A percentile compares a stretch with the other conserved stretches of the same genome.
Evolutionary conservation across 1,140 invertebrate species (phyloP).

Genomic region (Diabrotica virgifera): DNA sequence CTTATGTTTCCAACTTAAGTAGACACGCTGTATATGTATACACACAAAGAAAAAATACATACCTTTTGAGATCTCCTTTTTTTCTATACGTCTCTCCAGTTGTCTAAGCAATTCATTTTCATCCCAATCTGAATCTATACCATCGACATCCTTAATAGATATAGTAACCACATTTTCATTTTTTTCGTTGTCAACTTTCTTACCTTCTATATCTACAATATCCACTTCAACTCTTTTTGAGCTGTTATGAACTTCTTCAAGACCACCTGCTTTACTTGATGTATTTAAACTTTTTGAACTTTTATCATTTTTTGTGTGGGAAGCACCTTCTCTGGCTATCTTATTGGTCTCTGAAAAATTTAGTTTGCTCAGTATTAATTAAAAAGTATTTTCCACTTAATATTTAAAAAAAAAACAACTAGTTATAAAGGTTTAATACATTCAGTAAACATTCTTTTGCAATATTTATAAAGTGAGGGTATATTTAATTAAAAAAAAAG

Average conservation of each 20-base stretch:
- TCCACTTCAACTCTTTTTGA: neutral
- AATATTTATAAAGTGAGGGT: too few species aligned
- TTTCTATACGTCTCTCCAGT: neutral
- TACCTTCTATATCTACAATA: neutral
- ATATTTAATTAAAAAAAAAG: too few species aligned
- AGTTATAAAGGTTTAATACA: too few species aligned
- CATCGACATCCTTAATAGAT: conserved; percentile 3
- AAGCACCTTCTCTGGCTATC: neutral
- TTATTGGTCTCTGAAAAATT: too few species aligned
- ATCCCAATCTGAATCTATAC: conserved; percentile 5
- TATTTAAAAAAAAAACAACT: too few species aligned
- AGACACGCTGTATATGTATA: too few species aligned
- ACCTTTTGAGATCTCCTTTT: neutral
- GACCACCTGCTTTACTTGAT: neutral
- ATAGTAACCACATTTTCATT: conserved; percentile 10
- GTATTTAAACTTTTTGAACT: neutral
- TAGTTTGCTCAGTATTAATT: too few species aligned
- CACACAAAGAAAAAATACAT: neutral
- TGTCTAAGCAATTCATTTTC: neutral
- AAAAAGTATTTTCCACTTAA: too few species aligned
- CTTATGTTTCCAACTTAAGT: too few species aligned
- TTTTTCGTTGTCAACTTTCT: neutral
- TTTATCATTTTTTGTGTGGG: neutral
- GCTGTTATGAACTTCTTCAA: neutral
- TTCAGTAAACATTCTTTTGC: too few species aligned